Evolutionary conservation across 2,113 vertebrate species (phyloP).

Genomic region (Anguilla japonica): DNA sequence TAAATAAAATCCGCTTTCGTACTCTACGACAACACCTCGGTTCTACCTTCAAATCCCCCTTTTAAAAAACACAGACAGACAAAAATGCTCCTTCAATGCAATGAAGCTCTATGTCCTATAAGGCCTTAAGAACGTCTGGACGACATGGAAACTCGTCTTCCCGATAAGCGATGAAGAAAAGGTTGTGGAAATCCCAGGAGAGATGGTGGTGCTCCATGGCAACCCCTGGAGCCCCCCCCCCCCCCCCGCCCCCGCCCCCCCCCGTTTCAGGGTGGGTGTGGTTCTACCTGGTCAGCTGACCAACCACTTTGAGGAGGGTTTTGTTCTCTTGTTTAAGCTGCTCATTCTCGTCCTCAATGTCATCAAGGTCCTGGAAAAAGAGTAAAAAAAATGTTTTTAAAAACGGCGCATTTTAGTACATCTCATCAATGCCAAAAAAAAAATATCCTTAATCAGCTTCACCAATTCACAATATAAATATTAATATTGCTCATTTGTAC

Average conservation of each 20-base stretch:
- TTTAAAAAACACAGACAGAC: not conserved
- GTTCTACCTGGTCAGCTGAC: slow-evolving; percentile 98
- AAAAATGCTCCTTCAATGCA: not conserved
- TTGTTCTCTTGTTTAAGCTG: slow-evolving; percentile 99
- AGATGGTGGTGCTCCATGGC: not conserved
- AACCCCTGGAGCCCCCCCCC: not conserved
- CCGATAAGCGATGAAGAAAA: slow-evolving; percentile 10
- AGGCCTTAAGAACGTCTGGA: not conserved
- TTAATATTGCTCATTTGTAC: not conserved
- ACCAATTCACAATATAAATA: not conserved
- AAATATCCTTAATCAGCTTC: not conserved
- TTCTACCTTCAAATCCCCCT: not conserved
- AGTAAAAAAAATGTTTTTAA: not conserved
- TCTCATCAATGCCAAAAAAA: not conserved
- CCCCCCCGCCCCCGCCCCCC: not conserved
- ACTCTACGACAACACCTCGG: not conserved
- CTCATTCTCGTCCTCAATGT: slow-evolving; percentile 97
- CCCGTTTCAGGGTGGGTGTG: slow-evolving; percentile 41
- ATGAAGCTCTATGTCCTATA: not conserved
- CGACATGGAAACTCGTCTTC: not conserved
- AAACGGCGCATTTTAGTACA: not conserved
- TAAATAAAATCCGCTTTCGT: not conserved
- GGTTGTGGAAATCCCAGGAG: slow-evolving; percentile 30
- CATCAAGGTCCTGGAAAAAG: slow-evolving; percentile 86
- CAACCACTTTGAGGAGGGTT: slow-evolving; percentile 98